Evolutionary conservation across 2,888 invertebrate species (phyloP), one percentile per base, ranked within the genome.

Genomic region (Andrena praecox): DNA sequence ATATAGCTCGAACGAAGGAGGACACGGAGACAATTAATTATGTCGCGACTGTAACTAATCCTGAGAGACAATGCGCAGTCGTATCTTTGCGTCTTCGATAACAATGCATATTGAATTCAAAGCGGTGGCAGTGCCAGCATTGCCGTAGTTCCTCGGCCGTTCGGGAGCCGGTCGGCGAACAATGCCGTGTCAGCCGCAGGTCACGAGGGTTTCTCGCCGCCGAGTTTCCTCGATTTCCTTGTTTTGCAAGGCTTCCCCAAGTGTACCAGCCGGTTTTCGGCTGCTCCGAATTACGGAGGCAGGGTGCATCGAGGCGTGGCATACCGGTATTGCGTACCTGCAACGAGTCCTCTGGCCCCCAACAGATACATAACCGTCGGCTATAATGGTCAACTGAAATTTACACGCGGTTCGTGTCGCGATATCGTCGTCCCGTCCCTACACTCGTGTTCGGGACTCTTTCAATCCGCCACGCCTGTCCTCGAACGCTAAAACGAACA

Each of bases 41-140:
- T 89, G 89, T 87, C 84, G 86, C 86, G 79, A 87, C 89, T 89
- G 82, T 85, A 84, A 87, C 90, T 91, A 91, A 92, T 91, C 89
- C 88, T 78, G 64, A 64, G 77, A 87, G 85, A 91, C 91, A 91
- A 91, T 90, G 84, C 85, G 52, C 75, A 76, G 72, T 81, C 84
- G 89, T 89, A 87, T 86, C 89, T 88, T 89, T 82, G 86, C 90
- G 85, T 90, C 91, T 89, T 91, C 85, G 87, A 89, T 87, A 86
- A 91, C 90, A 91, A 92, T 92, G 92, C 90, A 91, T 92, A 92
- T 92, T 91, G 91, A 91, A 92, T 91, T 90, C 85, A 80, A 78
- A 82, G 85, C 76, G 67, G 68, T 24, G 67, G 76, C 70, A 69
- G 59, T 66, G 77, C 78, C 66, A 27, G 66, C 87, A 67, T 68